Percentiles rank a stretch among this genome's conserved stretches.
Conservation (phyloP, 2,797 vertebrate genomes). For the Sphenopsis melanotis region DNA sequence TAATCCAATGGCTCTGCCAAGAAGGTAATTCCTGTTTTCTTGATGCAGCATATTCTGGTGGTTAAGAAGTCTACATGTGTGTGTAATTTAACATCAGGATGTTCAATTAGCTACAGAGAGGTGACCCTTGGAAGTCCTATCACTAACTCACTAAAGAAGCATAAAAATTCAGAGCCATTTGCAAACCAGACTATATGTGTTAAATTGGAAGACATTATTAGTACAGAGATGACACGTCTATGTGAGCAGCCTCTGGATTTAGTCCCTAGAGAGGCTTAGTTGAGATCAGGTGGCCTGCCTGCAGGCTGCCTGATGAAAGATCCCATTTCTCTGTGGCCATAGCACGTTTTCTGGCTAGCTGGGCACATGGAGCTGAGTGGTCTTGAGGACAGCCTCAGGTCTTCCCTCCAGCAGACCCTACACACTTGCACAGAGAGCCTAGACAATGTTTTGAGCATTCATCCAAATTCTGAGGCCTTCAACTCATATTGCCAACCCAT, state of each 20-base stretch:
- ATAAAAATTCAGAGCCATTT: neutral
- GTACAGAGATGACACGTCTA: neutral
- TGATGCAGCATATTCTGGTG: neutral
- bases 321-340: neutral
- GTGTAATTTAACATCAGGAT: neutral
- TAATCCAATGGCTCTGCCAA: neutral
- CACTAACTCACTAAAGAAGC: neutral
- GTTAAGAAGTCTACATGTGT: neutral
- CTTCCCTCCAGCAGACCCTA: neutral
- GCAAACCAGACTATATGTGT: neutral
- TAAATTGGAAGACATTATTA: neutral
- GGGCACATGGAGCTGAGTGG: neutral
- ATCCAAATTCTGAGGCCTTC: neutral
- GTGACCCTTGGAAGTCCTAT: neutral
- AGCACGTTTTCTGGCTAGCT: accelerated
- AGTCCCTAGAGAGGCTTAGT: neutral
- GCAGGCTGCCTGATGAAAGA: neutral
- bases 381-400: neutral
- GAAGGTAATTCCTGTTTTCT: neutral
- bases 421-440: neutral
- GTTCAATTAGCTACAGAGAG: neutral
- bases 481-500: neutral
- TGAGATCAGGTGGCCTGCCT: neutral
- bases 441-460: neutral
- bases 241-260: neutral